These are phyloP conservation scores for Rousettus madagascariensis DNA, from an alignment of 2,797 vertebrate species.

Conservation along the genomic window DNA sequence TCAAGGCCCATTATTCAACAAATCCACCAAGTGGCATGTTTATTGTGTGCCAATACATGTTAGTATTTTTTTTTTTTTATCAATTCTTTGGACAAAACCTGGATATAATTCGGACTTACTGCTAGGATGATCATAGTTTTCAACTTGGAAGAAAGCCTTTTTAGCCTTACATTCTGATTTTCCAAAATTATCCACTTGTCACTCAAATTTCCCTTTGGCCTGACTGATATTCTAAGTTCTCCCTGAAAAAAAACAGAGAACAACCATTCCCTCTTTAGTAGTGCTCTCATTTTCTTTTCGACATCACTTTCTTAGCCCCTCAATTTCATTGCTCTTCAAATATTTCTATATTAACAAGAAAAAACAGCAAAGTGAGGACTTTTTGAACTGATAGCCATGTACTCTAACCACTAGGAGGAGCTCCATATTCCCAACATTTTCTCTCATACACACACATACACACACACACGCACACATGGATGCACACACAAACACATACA, in stretches of 20 bases:
- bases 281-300: neutral
- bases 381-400: neutral
- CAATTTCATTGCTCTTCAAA: neutral
- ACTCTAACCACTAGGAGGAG: constrained; percentile 36
- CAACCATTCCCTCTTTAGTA: neutral
- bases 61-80: neutral
- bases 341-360: constrained; percentile 6
- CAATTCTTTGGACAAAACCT: neutral
- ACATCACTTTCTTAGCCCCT: neutral
- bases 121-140: neutral
- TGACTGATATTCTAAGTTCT: neutral
- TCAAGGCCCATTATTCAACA: neutral
- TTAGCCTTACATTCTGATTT: neutral
- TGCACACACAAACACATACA: neutral
- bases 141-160: neutral
- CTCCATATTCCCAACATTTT: neutral
- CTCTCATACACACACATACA: neutral
- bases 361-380: neutral
- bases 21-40: neutral
- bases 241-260: neutral
- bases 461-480: neutral
- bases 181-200: neutral
- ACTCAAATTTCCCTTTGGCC: neutral
- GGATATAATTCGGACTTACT: neutral
- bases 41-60: neutral